Percentiles rank a stretch among this genome's conserved stretches.
These are phyloP conservation scores for Globia sparganii DNA, from an alignment of 2,888 invertebrate species.

Conservation along the genomic window DNA sequence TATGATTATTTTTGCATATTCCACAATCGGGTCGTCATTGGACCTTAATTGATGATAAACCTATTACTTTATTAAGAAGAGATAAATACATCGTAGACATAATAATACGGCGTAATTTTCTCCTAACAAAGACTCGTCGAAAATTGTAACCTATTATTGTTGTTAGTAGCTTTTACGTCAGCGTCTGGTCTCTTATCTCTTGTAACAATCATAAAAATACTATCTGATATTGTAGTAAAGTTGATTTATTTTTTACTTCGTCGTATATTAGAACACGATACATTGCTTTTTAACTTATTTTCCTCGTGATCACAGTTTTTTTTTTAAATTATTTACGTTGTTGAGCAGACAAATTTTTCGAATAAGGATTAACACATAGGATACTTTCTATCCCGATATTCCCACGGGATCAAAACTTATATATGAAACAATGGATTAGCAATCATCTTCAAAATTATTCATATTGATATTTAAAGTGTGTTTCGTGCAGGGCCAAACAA, in stretches of 20 bases:
- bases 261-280: background rate
- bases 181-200: conserved; percentile 25
- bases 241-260: background rate
- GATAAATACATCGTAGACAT: background rate
- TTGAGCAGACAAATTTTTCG: background rate
- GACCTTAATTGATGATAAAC: background rate
- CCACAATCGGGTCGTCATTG: background rate
- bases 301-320: background rate
- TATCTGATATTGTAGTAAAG: conserved; percentile 1
- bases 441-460: background rate
- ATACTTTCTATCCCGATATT: too few species aligned
- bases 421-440: background rate
- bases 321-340: too few species aligned
- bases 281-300: background rate
- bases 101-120: background rate
- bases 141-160: background rate
- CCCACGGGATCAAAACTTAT: too few species aligned
- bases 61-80: background rate
- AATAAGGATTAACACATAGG: too few species aligned
- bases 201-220: conserved; percentile 8
- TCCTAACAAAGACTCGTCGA: background rate
- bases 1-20: background rate
- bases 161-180: conserved; percentile 7
- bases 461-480: background rate
- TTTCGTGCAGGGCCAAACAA: background rate